phyloP scores from a whole-genome alignment of 2,888 invertebrate genomes.

The Papilio demoleus region DNA sequence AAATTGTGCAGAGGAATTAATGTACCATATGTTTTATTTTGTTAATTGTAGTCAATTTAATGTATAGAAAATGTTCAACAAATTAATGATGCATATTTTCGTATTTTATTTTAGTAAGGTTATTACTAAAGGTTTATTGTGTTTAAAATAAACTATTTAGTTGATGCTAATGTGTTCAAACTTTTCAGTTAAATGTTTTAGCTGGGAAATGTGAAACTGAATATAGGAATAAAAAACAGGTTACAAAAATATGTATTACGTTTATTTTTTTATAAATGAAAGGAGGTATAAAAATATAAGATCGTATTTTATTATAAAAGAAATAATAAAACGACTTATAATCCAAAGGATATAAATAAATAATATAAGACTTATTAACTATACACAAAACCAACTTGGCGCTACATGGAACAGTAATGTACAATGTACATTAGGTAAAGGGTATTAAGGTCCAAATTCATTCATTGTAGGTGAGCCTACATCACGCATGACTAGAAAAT shows the following conservation, averaged over 20 bases:
- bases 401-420: constrained; percentile 68
- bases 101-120: no score
- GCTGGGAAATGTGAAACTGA: not conserved
- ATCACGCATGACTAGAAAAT: constrained; percentile 64
- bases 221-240: constrained; percentile 25
- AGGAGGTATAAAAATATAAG: constrained; percentile 48
- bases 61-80: no score
- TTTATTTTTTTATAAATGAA: constrained; percentile 41
- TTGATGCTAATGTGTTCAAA: no score
- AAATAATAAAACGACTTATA: constrained; percentile 54
- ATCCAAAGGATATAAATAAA: constrained; percentile 79
- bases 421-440: constrained; percentile 50
- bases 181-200: not conserved
- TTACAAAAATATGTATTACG: constrained; percentile 12
- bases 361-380: constrained; percentile 68
- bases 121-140: no score
- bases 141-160: no score
- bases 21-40: no score
- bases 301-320: constrained; percentile 72
- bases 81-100: no score
- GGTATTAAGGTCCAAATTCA: constrained; percentile 41
- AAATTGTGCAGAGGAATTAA: no score
- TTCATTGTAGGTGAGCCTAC: constrained; percentile 50
- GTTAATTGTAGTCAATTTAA: no score
- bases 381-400: constrained; percentile 71